Evolutionary conservation across 2,888 invertebrate species (phyloP), one percentile per base, ranked within the genome.

Genomic region (Ornithoptera alexandrae): DNA sequence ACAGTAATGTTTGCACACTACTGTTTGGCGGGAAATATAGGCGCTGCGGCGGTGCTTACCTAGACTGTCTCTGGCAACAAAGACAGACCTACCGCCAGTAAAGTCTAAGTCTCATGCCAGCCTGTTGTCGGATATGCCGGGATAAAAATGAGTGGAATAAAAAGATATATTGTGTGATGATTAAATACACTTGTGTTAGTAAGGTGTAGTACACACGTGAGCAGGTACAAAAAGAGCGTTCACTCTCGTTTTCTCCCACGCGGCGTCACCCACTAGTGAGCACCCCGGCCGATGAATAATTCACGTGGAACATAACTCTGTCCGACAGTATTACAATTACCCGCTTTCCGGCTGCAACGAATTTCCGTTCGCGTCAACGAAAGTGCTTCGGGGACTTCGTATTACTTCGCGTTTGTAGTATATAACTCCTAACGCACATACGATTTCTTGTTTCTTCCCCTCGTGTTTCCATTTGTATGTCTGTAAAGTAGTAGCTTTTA

Each of bases 191-290:
- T 39, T 39, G 39, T 1, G 7, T 12, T 50, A 15, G 50, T 50
- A 50, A 50, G 50, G 17, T 18, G 17, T 50, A 18, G 50, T 50
- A 18, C 50, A 50, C 17, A 50, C 50, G 58, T 46, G 24, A 62
- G 5, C 64, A 65, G 61, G 59, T 58, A 61, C 63, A 70, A 68
- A 65, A 61, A 57, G 64, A 64, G 61, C 24, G 72, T 72, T 69
- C 81, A 92, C 92, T 90, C 88, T 91, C 89, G 77, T 90, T 90
- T 85, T 84, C 84, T 85, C 86, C 82, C 84, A 84, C 81, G 80
- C 75, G 80, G 74, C 80, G 87, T 89, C 87, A 91, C 83, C 83
- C 87, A 88, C 79, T 75, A 81, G 69, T 86, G 89, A 71, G 72
- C 89, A 89, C 89, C 89, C 80, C 78, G 66, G 67, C 64, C 46